phyloP scores from a whole-genome alignment of 2,113 vertebrate species.

The Halcyon malimbica region DNA sequence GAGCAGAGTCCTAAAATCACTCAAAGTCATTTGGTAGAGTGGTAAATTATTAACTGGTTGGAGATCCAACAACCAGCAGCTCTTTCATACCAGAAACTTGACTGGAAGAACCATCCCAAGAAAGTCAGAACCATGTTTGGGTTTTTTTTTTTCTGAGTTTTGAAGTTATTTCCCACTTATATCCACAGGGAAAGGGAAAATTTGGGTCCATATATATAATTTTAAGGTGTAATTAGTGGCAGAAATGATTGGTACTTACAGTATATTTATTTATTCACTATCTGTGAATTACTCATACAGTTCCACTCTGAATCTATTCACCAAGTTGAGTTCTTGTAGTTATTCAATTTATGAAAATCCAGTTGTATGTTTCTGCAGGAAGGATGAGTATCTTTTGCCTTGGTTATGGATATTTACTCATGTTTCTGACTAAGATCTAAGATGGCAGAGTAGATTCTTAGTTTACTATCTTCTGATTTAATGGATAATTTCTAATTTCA shows the following conservation, averaged over 20 bases:
- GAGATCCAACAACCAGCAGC: constrained; percentile 7
- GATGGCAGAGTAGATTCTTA: background rate
- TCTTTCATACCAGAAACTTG: background rate
- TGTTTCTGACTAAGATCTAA: background rate
- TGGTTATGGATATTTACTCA: background rate
- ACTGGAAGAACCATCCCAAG: background rate
- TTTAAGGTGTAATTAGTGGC: background rate
- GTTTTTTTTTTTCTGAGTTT: background rate
- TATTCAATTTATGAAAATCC: background rate
- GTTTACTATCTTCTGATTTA: background rate
- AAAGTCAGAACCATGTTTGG: background rate
- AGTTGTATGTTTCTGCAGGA: background rate
- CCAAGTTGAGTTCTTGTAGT: background rate
- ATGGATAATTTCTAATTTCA: background rate
- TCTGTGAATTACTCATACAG: background rate
- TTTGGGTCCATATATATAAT: background rate
- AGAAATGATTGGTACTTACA: background rate
- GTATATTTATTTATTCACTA: background rate
- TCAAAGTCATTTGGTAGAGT: background rate
- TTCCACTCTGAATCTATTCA: background rate
- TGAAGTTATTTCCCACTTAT: background rate
- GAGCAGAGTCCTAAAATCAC: constrained; percentile 9
- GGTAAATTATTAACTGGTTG: constrained; percentile 27
- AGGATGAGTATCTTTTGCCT: background rate
- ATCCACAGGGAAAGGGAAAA: background rate